A percentile compares a stretch with the other conserved stretches of the same genome.
phyloP scores from a whole-genome alignment of 1,140 invertebrate species.

The Lucilia cuprina region DNA sequence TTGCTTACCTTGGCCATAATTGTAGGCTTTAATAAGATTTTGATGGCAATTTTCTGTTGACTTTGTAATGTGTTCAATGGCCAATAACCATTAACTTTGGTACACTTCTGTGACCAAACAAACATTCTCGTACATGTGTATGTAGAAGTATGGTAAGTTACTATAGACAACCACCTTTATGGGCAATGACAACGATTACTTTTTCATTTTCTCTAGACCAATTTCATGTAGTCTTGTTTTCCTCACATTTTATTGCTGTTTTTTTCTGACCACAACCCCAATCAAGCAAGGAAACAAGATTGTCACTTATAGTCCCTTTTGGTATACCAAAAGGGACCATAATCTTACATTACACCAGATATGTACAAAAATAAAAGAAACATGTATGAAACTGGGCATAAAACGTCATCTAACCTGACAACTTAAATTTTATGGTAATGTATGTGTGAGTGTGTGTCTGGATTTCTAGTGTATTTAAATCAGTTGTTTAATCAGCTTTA shows the following conservation, averaged over 20 bases:
- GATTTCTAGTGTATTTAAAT: too few relatives aligned
- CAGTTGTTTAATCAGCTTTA: too few relatives aligned
- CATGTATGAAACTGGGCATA: background rate
- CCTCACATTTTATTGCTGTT: background rate
- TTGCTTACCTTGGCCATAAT: conserved; percentile 9
- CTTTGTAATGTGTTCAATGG: conserved; percentile 25
- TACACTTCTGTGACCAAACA: background rate
- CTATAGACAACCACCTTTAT: background rate
- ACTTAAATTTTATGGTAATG: too few relatives aligned
- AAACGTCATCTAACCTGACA: background rate
- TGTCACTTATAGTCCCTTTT: conserved; percentile 26
- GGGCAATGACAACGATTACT: background rate
- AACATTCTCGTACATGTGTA: background rate
- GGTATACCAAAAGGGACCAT: background rate
- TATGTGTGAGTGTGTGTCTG: too few relatives aligned
- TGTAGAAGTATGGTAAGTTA: too few relatives aligned
- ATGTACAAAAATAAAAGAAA: background rate
- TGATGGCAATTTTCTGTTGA: conserved; percentile 17
- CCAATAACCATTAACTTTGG: conserved; percentile 29
- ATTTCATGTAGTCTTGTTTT: background rate
- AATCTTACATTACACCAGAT: background rate
- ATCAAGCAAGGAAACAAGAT: conserved; percentile 19
- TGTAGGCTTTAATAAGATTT: conserved; percentile 23
- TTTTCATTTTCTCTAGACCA: conserved; percentile 11
- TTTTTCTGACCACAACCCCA: conserved; percentile 24